These are phyloP conservation scores for Tryphoninae sp. DNA, from an alignment of 2,888 invertebrate species.

Conservation along the genomic window DNA sequence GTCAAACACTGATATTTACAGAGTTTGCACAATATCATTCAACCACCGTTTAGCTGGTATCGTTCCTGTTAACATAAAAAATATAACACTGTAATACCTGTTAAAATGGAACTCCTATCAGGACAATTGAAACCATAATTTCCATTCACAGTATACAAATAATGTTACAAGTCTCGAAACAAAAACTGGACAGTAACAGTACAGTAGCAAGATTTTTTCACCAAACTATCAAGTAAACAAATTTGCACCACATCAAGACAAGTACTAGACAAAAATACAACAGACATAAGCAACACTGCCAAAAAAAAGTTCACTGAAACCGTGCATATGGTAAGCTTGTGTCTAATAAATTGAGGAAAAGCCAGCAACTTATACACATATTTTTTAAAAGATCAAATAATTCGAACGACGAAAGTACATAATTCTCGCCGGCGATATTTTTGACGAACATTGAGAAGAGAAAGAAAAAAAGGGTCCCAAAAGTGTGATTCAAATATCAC, in stretches of 20 bases:
- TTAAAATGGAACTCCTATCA: too few relatives aligned
- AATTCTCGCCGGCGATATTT: neutral
- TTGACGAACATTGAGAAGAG: neutral
- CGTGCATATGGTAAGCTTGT: neutral
- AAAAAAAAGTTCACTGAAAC: neutral
- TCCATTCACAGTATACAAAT: neutral
- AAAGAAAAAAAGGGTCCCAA: neutral
- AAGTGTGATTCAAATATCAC: neutral
- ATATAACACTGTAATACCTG: too few relatives aligned
- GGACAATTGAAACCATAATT: too few relatives aligned
- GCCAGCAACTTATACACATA: neutral
- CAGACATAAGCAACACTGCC: neutral
- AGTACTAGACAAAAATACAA: too few relatives aligned
- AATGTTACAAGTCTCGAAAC: neutral
- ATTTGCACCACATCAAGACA: too few relatives aligned
- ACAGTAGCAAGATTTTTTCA: too few relatives aligned
- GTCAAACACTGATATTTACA: neutral
- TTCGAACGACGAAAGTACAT: neutral
- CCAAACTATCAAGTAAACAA: too few relatives aligned
- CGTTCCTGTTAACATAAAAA: neutral
- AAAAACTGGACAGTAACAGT: neutral
- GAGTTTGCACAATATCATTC: neutral
- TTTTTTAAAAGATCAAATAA: neutral
- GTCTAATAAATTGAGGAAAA: neutral
- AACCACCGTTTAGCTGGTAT: neutral